A percentile compares a stretch with the other conserved stretches of the same genome.
Evolutionary conservation across 2,888 invertebrate genomes (phyloP).

Genomic region (Slavum lentiscoides): DNA sequence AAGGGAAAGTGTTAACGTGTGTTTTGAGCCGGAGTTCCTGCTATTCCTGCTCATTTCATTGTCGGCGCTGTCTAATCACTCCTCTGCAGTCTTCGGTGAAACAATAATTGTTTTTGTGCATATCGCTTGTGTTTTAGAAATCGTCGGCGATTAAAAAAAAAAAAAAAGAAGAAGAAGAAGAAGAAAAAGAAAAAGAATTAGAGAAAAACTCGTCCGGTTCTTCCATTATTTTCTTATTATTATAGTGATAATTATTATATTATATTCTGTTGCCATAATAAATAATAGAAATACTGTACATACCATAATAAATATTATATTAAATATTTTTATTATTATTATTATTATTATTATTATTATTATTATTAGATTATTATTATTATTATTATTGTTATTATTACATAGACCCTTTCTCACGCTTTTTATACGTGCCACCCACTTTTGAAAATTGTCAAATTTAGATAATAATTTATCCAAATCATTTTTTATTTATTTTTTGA

Average conservation of each 20-base stretch:
- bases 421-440: no score
- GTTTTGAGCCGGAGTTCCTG: constrained; percentile 52
- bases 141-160: constrained; percentile 31
- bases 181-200: constrained; percentile 25
- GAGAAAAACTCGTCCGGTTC: constrained; percentile 14
- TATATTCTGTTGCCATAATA: no score
- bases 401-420: no score
- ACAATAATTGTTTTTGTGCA: constrained; percentile 47
- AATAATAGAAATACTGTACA: no score
- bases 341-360: no score
- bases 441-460: no score
- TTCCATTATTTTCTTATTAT: constrained; percentile 15
- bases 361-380: no score
- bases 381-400: no score
- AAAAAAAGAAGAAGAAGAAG: constrained; percentile 20
- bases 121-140: constrained; percentile 45
- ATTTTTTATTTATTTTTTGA: no score
- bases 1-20: constrained; percentile 51
- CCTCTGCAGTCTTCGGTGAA: neutral
- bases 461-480: no score
- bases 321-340: no score
- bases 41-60: constrained; percentile 41
- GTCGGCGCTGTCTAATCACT: constrained; percentile 39
- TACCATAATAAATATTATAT: no score
- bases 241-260: neutral